Conservation (phyloP, 2,888 invertebrate genomes). For the Drosophila atripex region DNA sequence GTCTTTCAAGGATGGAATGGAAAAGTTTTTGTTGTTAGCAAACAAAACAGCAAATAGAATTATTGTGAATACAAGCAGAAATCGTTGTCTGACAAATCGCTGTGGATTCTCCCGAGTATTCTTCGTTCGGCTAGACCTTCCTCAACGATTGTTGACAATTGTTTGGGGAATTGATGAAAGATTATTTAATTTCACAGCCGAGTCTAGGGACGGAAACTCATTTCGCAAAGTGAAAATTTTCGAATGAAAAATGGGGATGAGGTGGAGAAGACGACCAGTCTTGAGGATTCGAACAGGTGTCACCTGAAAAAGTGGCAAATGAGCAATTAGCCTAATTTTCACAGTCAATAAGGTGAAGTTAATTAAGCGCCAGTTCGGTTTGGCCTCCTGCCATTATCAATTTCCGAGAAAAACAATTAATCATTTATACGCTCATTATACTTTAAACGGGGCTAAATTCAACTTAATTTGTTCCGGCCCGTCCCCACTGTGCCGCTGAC, state of each 20-base stretch:
- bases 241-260: neutral
- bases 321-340: conserved; percentile 66
- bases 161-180: conserved; percentile 29
- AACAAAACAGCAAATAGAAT: conserved; percentile 49
- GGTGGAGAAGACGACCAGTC: neutral
- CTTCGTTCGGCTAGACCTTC: neutral
- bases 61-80: conserved; percentile 48
- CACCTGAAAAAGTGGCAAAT: conserved; percentile 42
- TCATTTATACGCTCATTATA: conserved; percentile 73
- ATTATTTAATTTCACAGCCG: conserved; percentile 27
- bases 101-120: conserved; percentile 9
- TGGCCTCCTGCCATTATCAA: conserved; percentile 50
- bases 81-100: conserved; percentile 43
- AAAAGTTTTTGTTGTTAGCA: conserved; percentile 40
- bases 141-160: conserved; percentile 12
- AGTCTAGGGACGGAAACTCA: conserved; percentile 13
- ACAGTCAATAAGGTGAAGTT: conserved; percentile 59
- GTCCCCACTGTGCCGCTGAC: neutral
- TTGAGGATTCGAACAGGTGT: conserved; percentile 46
- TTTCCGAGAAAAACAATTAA: conserved; percentile 63
- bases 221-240: conserved; percentile 17
- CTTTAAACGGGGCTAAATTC: conserved; percentile 70
- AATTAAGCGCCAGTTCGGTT: conserved; percentile 52
- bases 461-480: conserved; percentile 54
- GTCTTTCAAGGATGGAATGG: conserved; percentile 36